Evolutionary conservation across 1,140 invertebrate species (phyloP), one percentile per base, ranked within the genome.

Genomic region (Idris sp.): DNA sequence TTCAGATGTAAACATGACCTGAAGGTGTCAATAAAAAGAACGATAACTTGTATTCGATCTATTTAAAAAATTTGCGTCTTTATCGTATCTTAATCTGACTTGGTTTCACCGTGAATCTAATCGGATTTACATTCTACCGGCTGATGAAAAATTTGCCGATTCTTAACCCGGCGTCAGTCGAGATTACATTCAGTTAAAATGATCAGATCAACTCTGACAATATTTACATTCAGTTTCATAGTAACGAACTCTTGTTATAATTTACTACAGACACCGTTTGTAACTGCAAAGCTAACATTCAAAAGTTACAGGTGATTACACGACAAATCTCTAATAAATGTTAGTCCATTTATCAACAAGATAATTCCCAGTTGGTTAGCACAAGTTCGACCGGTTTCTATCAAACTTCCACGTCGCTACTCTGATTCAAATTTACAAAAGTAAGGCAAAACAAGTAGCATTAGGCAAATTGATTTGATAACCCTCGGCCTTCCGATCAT

Each of bases 151-250:
- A 65, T 65, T 46, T 31, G 19, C 14, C 31, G 31, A 65, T 46
- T 54, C 8, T 53, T 53, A 65, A 46, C 49, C 61, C 13, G n/a
- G 16, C 11, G 48, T 64, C 48, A 36, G 40, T 38, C 9, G 10
- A 41, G 61, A 54, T 65, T 65, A 67, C 53, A 68, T 68, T 58
- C 53, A 58, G 53, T 68, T 68, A 59, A 51, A 35, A 25, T 51
- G 35, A 49, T 68, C 44, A 44, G 43, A 68, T 58, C 49, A 43
- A 46, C 40, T 51, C 46, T 9, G 41, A 54, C 43, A 49, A 68
- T 68, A 68, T 68, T 68, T 68, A 58, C 53, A 58, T 51, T 58
- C 36, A 18, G 49, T 2, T 43, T 9, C 5, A n/a, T 1, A 2
- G 48, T 33, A 51, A 54, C 22, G 4, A 5, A 36, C 11, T 0